Evolutionary conservation across 2,113 vertebrate genomes (phyloP).

Genomic region (Aythya baeri): DNA sequence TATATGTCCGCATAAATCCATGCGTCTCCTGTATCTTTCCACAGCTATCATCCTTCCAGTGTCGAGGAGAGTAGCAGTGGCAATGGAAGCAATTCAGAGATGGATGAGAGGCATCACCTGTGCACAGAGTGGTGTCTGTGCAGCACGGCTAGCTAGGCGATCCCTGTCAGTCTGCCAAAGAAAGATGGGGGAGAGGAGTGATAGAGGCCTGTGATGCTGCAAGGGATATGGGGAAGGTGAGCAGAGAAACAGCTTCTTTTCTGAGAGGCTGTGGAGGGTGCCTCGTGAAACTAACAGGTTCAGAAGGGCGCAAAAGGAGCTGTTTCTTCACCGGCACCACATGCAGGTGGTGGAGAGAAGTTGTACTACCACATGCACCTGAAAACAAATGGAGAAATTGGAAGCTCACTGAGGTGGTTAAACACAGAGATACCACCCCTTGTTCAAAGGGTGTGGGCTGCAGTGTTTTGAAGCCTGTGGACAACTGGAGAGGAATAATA

Average conservation of each 20-base stretch:
- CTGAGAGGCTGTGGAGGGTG: background rate
- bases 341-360: accelerated
- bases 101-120: slow-evolving; percentile 17
- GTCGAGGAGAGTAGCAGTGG: background rate
- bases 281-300: background rate
- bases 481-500: background rate
- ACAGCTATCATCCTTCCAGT: background rate
- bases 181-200: background rate
- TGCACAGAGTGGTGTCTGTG: background rate
- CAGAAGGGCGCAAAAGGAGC: background rate
- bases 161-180: background rate
- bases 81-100: background rate
- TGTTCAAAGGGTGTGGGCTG: background rate
- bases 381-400: background rate
- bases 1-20: background rate
- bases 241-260: background rate
- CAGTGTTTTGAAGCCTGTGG: background rate
- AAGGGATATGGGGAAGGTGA: background rate
- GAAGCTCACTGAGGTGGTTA: background rate
- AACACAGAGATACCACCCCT: background rate
- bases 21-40: background rate
- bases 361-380: accelerated
- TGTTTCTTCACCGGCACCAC: background rate
- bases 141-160: background rate
- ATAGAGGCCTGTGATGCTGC: background rate